Conservation (phyloP, 2,113 vertebrate genomes). For the Centropristis striata region DNA sequence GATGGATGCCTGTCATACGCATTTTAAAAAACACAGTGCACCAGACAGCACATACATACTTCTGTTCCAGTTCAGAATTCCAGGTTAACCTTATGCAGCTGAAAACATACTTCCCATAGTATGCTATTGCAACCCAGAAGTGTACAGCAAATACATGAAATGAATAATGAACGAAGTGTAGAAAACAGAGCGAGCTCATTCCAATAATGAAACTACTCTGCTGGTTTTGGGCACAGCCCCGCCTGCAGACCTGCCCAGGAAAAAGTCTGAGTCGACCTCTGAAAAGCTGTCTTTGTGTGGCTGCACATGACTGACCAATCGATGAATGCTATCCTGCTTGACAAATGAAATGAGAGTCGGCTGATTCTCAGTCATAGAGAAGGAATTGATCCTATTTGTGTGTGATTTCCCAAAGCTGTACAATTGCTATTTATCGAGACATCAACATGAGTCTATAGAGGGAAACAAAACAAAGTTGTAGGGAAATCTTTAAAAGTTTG, state of each 20-base stretch:
- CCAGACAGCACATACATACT: too few relatives aligned
- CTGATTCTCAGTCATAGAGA: slow-evolving; percentile 49
- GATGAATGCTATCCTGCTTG: slow-evolving; percentile 44
- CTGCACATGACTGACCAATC: slow-evolving; percentile 48
- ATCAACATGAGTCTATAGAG: slow-evolving; percentile 16
- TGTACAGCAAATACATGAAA: not conserved
- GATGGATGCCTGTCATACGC: too few relatives aligned
- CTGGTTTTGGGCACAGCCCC: slow-evolving; percentile 14
- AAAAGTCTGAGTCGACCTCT: slow-evolving; percentile 36
- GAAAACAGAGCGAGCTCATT: slow-evolving; percentile 4
- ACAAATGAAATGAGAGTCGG: slow-evolving; percentile 56
- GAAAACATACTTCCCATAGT: not conserved
- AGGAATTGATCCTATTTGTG: slow-evolving; percentile 55
- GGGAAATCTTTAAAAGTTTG: not conserved
- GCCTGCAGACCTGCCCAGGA: slow-evolving; percentile 9
- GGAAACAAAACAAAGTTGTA: slow-evolving; percentile 20
- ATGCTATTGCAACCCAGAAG: not conserved
- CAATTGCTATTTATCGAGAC: slow-evolving; percentile 25
- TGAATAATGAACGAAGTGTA: not conserved
- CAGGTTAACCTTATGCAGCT: too few relatives aligned
- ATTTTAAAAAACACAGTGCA: too few relatives aligned
- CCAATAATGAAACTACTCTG: slow-evolving; percentile 18
- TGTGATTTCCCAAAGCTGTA: slow-evolving; percentile 59
- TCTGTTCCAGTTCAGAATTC: too few relatives aligned
- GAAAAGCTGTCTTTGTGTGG: slow-evolving; percentile 29